These are phyloP conservation scores for Platyrinchus mystaceus DNA, from an alignment of 2,797 vertebrate species.

Conservation along the genomic window DNA sequence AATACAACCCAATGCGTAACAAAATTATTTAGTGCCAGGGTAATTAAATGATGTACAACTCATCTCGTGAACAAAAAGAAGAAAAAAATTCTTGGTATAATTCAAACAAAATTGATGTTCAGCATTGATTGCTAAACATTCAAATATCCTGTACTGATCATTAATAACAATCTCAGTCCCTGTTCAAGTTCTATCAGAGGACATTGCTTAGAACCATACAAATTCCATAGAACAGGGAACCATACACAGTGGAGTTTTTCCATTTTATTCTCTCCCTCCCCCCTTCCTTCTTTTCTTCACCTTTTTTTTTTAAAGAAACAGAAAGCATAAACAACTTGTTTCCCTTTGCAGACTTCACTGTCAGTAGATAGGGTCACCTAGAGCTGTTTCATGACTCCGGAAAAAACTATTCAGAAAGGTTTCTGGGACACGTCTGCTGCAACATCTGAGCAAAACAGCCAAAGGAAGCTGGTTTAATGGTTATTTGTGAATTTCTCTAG, in stretches of 20 bases:
- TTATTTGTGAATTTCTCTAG: background rate
- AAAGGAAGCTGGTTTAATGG: background rate
- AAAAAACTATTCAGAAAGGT: background rate
- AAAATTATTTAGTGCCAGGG: background rate
- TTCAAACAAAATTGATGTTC: background rate
- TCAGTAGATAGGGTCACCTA: background rate
- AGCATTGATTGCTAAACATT: background rate
- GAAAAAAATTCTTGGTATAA: background rate
- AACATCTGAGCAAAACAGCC: background rate
- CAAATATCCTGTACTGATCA: background rate
- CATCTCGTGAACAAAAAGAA: background rate
- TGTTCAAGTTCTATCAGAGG: background rate
- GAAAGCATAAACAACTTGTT: background rate
- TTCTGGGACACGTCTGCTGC: background rate
- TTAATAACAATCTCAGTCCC: background rate
- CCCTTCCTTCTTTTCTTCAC: fast-evolving
- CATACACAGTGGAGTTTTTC: background rate
- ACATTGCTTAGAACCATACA: background rate
- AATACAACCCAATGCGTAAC: background rate
- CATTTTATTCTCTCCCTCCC: background rate
- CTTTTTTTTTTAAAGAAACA: background rate
- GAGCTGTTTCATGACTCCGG: background rate
- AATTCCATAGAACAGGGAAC: background rate
- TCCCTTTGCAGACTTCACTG: background rate
- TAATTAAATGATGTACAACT: background rate